phyloP scores from a whole-genome alignment of 2,888 invertebrate genomes.

The Odontothrips loti region DNA sequence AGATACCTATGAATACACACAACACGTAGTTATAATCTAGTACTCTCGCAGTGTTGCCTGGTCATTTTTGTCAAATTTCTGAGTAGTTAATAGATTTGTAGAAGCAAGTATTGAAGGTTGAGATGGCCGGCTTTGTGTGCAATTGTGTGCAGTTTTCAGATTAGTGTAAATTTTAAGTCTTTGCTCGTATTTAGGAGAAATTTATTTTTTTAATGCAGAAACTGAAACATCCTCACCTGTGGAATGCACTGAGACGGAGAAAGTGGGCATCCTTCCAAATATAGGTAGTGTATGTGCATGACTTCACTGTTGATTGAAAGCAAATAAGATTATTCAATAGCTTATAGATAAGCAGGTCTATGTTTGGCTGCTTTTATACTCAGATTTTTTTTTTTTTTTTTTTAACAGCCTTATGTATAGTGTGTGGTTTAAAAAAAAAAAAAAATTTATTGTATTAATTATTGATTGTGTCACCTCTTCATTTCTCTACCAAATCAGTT shows the following conservation, averaged over 20 bases:
- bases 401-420: background rate
- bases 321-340: background rate
- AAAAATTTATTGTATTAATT: background rate
- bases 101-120: background rate
- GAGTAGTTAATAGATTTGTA: background rate
- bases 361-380: background rate
- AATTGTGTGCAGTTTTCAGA: background rate
- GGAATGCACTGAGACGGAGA: conserved; percentile 18
- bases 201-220: background rate
- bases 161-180: background rate
- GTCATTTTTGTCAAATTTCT: background rate
- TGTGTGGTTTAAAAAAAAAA: background rate
- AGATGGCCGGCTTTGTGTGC: background rate
- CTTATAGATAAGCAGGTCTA: background rate
- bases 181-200: background rate
- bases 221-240: background rate
- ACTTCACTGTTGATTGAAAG: background rate
- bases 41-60: no score
- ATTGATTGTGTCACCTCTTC: background rate
- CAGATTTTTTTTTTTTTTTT: background rate
- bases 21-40: no score
- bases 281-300: conserved; percentile 22
- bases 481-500: background rate
- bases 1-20: no score
- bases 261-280: conserved; percentile 10